These are phyloP conservation scores for Pachyseris speciosa DNA, from an alignment of 64 coral and sea anemone species.

Conservation along the genomic window DNA sequence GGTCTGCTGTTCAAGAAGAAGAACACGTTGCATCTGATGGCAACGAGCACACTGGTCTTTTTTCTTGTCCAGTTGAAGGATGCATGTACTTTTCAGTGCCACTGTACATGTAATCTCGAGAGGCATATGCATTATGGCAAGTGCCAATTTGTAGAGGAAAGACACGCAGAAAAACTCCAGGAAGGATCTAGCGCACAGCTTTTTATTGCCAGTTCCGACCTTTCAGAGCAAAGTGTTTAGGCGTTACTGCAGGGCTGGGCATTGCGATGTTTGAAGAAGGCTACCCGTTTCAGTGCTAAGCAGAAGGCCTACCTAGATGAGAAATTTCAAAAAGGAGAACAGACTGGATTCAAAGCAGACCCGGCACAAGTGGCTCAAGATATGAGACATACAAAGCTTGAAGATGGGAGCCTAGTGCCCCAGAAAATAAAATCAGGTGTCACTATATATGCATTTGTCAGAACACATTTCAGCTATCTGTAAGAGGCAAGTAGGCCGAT, in stretches of 20 bases:
- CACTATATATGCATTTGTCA: too few relatives aligned
- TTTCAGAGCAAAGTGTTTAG: background rate
- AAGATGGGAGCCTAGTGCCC: conserved; percentile 18
- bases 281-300: conserved; percentile 55
- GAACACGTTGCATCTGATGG: background rate
- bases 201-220: background rate
- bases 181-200: conserved; percentile 46
- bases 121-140: conserved; percentile 27
- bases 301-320: conserved; percentile 66
- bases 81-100: conserved; percentile 49
- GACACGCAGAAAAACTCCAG: conserved; percentile 22
- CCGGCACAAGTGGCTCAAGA: conserved; percentile 51
- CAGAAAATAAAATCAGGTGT: conserved; percentile 68
- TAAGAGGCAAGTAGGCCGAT: too few relatives aligned
- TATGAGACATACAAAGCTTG: conserved; percentile 48
- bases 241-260: conserved; percentile 35
- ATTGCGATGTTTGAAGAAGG: conserved; percentile 5
- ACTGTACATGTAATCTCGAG: conserved; percentile 40
- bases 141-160: conserved; percentile 9
- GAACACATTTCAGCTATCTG: too few relatives aligned
- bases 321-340: conserved; percentile 67
- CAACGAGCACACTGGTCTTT: conserved; percentile 27
- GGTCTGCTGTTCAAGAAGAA: background rate
- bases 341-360: conserved; percentile 1
- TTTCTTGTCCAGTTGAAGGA: conserved; percentile 55